Base-by-base conservation (phyloP, 2,113 vertebrate species). In the Hemiscyllium ocellatum region DNA sequence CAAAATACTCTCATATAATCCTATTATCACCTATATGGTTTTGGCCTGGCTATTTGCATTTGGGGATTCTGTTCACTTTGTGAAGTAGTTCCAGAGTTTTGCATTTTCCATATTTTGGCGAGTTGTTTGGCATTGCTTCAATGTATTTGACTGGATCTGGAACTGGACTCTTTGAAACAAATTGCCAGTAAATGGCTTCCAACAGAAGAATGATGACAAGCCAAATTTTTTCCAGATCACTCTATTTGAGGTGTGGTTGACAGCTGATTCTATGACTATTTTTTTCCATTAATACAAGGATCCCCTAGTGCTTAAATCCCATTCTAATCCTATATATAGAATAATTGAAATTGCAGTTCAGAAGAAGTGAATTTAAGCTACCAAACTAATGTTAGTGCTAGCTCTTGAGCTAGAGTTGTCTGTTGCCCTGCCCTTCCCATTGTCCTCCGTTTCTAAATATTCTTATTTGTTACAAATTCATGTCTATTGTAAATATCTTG, bases 81-180 rank as follows among this genome's bases (percentile, higher is more conserved):
- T 56, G 26, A 65, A 90, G 52, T 90, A 90, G 33, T 90, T 90
- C 87, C 52, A 90, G 87, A 90, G 33, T 90, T 33, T 26, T 90
- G 87, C 52, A 61, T 90, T 56, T 65, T 29, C 29, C 33, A 12
- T 13, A 65, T 56, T 90, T 66, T 93, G 61, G 61, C 37, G 7
- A 93, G 65, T 66, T 93, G 89, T 93, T 93, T 93, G 61, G 37
- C 15, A 93, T 87, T 90, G 52, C 26, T 52, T 90, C 65, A 19
- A 37, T 93, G n/a, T 68, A 33, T 89, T 91, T 90, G 56, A 90
- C 87, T 65, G 29, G 29, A 91, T 91, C 61, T 93, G 89, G 61
- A 93, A 37, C 89, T 93, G 61, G 33, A 68, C 56, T 65, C 52
- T 68, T 66, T 65, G 29, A 93, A 66, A 93, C 26, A 93, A 37